Base-by-base conservation (phyloP, 2,113 vertebrate genomes). In the Peromyscus polionotus region DNA sequence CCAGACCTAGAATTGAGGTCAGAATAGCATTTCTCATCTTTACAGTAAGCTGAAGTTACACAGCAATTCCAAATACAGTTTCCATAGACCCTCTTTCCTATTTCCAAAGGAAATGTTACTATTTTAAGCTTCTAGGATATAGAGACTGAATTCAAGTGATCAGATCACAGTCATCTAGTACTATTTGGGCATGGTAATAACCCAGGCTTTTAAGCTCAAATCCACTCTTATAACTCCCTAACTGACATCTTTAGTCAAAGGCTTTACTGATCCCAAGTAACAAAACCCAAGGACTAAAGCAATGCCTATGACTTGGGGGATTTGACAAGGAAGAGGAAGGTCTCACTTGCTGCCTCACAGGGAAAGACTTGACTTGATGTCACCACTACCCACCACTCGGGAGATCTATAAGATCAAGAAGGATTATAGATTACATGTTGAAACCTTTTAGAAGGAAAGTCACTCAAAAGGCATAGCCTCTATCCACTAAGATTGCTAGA, bases 31-130 rank as follows among this genome's bases (percentile, higher is more conserved):
- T 88, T 92, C 61, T 31, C 36, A 75, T 95, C 70, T 86, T 93
- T 67, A 77, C 22, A 70, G 72, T 91, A 63, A 95, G 42, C 85
- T 33, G 61, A 81, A 54, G 85, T 91, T 88, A 89, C 11, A 42
- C 5, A 63, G 67, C 42, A 85, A 95, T 84, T 93, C 84, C 72
- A 81, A 95, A 93, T n/a, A 45, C 4, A 7, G 51, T 67, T 93
- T 86, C 59, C 90, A 33, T n/a, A 33, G 4, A 88, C 48, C 28
- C 14, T 87, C 45, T 57, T 6, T 3, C 68, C n/a, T 24, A 42
- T n/a, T 59, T n/a, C 36, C 36, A 45, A 31, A 92, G 39, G 22
- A 61, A 48, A n/a, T 59, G 88, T 93, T 39, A 93, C 65, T 48
- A 90, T 26, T 10, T 28, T 12, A 33, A 86, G n/a, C 70, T 89